Evolutionary conservation across 1,140 invertebrate genomes (phyloP).

Genomic region (Eulimnadia texana): DNA sequence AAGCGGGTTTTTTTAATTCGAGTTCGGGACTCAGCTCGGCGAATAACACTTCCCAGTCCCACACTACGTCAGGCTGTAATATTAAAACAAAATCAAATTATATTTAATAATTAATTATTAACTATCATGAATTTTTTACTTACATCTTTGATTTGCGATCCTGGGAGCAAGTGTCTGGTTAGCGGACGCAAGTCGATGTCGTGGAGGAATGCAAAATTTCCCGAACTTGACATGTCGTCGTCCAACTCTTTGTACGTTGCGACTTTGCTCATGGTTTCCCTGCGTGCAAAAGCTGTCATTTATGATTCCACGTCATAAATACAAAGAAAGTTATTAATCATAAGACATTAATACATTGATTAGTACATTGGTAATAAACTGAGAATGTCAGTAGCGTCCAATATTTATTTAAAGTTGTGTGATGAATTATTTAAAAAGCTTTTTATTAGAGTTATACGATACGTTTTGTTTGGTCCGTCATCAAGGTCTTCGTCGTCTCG

Average conservation of each 20-base stretch:
- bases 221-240: not conserved
- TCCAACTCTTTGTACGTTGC: constrained; percentile 15
- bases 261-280: constrained; percentile 9
- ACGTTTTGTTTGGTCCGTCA: too few species aligned
- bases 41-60: constrained; percentile 11
- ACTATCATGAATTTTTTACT: not conserved
- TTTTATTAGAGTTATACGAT: too few species aligned
- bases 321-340: not conserved
- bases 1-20: not conserved
- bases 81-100: too few species aligned
- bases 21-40: constrained; percentile 9
- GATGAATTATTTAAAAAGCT: not conserved
- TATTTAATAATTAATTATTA: not conserved
- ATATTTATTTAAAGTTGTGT: not conserved
- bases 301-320: not conserved
- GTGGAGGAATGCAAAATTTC: not conserved
- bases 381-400: not conserved
- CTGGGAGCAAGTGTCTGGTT: constrained; percentile 9
- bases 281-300: not conserved
- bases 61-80: constrained; percentile 8
- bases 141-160: constrained; percentile 12
- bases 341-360: not conserved
- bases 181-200: constrained; percentile 6
- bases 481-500: not conserved
- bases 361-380: not conserved